Evolutionary conservation across 2,113 vertebrate species (phyloP), one percentile per base, ranked within the genome.

Genomic region (Hemichromis elongatus): DNA sequence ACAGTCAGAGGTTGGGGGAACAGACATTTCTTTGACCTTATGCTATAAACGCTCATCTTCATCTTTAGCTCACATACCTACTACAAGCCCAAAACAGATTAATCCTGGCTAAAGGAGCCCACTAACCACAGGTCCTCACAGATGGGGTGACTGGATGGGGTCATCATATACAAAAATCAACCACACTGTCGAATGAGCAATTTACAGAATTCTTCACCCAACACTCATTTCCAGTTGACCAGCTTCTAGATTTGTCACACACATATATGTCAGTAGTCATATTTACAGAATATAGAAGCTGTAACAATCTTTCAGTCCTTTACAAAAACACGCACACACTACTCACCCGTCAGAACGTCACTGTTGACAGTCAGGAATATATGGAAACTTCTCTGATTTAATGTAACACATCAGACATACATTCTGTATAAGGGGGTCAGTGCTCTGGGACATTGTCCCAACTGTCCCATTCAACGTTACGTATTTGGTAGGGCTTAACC

Each of bases 201-300:
- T 37, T 37, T 63, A n/a, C 33, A 63, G 33, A 63, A 37, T 63
- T 63, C 59, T 63, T 63, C 19, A 37, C 2, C 59, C 37, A 63
- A 21, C 33, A 63, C 10, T 63, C 19, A 63, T 63, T 63, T 63
- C 33, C 59, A 63, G 1, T 10, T 63, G 30, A 63, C 59, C 33
- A 63, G 33, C 19, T 63, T 63, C 59, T 21, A 37, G 6, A 37
- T 63, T 28, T 59, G 56, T 59, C 28, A 59, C 28, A 59, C 18
- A 59, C 7, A 59, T 30, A 59, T 59, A 59, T 59, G 19, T 30
- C 6, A 63, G 33, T 63, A 37, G 59, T 63, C 6, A 37, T 63
- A 37, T 21, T 63, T 63, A 37, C 19, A 63, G 33, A n/a, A n/a
- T 63, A 8, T 63, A 63, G 59, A 63, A 63, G 59, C 59, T 63